phyloP scores from a whole-genome alignment of 2,888 invertebrate species.

The Acronicta aceris region DNA sequence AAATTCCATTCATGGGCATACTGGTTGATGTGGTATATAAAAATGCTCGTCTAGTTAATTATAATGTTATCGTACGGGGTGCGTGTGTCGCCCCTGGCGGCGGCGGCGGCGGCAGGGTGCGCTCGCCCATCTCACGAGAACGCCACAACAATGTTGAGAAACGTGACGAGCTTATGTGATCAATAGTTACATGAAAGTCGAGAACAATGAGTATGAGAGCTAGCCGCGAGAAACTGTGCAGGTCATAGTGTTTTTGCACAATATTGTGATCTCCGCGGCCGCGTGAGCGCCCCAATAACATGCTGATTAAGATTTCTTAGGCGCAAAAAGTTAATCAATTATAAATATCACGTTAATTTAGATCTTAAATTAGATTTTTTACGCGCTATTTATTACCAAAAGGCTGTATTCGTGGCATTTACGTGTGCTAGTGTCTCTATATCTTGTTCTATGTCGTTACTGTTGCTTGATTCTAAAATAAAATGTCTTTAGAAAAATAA shows the following conservation, averaged over 20 bases:
- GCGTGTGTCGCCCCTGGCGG: slow-evolving; percentile 52
- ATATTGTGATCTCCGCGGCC: slow-evolving; percentile 58
- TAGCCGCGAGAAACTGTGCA: slow-evolving; percentile 74
- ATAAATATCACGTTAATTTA: slow-evolving; percentile 48
- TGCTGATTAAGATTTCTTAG: slow-evolving; percentile 46
- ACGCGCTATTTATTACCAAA: background rate
- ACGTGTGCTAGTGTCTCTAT: slow-evolving; percentile 2
- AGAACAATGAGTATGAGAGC: slow-evolving; percentile 83
- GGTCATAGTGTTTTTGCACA: slow-evolving; percentile 71
- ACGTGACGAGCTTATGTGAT: slow-evolving; percentile 70
- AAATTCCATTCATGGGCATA: slow-evolving; percentile 74
- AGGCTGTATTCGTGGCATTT: background rate
- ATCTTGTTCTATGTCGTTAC: background rate
- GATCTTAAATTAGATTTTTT: slow-evolving; percentile 37
- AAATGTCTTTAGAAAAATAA: slow-evolving; percentile 13
- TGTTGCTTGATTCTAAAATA: background rate
- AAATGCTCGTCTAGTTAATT: slow-evolving; percentile 74
- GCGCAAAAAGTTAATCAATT: slow-evolving; percentile 46
- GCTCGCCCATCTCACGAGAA: slow-evolving; percentile 71
- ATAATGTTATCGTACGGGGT: slow-evolving; percentile 68
- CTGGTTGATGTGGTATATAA: slow-evolving; percentile 69
- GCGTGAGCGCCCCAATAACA: slow-evolving; percentile 45
- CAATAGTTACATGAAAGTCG: slow-evolving; percentile 80
- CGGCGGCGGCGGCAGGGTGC: slow-evolving; percentile 47
- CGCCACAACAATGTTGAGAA: slow-evolving; percentile 84